A percentile compares a stretch with the other conserved stretches of the same genome.
phyloP scores from a whole-genome alignment of 37 sponge, comb jelly and placozoan species.

The Ephydatia muelleri region DNA sequence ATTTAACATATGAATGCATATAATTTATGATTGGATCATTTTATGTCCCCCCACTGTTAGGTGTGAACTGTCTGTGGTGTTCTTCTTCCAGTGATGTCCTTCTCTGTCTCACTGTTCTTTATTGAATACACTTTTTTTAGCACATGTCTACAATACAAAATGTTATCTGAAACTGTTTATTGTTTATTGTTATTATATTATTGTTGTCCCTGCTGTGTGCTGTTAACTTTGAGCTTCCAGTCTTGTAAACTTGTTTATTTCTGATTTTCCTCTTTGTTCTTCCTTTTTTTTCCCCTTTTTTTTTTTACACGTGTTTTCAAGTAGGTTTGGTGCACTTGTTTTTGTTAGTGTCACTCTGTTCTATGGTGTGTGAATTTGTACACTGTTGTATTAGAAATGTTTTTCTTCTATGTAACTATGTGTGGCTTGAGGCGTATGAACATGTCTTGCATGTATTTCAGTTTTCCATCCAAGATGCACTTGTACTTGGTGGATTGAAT shows the following conservation, averaged over 20 bases:
- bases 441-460: too few relatives aligned
- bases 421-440: neutral
- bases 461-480: too few relatives aligned
- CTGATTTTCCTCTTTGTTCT: neutral
- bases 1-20: too few relatives aligned
- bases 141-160: neutral
- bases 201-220: neutral
- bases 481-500: too few relatives aligned
- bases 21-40: too few relatives aligned
- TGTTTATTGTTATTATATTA: neutral
- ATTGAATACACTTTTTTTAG: neutral
- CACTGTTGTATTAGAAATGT: conserved; percentile 1
- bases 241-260: neutral
- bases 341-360: neutral
- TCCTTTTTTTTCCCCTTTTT: neutral
- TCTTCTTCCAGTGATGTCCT: neutral
- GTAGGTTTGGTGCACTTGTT: neutral
- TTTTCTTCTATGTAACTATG: neutral
- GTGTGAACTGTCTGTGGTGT: conserved; percentile 1
- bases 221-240: neutral
- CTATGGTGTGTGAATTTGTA: neutral
- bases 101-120: neutral
- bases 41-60: neutral
- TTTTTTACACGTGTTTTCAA: neutral
- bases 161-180: neutral